Evolutionary conservation across 2,888 invertebrate species (phyloP).

Genomic region (Nomada lathburiana): DNA sequence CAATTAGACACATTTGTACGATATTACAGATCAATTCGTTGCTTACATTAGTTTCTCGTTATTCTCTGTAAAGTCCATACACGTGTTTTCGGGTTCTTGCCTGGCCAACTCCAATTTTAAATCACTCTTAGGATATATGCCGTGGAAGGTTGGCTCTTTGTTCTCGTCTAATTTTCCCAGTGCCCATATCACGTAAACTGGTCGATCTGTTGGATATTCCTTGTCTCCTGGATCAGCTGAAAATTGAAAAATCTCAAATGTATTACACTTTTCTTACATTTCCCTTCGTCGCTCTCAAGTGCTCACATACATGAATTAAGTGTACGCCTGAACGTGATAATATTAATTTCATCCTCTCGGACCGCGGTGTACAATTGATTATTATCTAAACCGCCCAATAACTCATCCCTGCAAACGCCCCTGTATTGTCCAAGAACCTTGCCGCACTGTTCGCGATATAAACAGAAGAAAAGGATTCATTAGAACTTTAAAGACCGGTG

Average conservation of each 20-base stretch:
- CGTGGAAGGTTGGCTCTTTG: slow-evolving; percentile 93
- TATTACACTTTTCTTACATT: neutral
- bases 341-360: slow-evolving; percentile 91
- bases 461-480: slow-evolving; percentile 48
- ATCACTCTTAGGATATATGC: slow-evolving; percentile 90
- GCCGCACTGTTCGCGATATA: slow-evolving; percentile 87
- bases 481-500: neutral
- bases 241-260: slow-evolving; percentile 36
- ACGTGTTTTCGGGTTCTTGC: slow-evolving; percentile 89
- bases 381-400: slow-evolving; percentile 92
- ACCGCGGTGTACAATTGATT: slow-evolving; percentile 92
- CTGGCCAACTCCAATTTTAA: slow-evolving; percentile 89
- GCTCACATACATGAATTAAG: slow-evolving; percentile 89
- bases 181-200: slow-evolving; percentile 92
- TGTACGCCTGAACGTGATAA: slow-evolving; percentile 91
- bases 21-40: neutral
- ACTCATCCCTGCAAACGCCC: slow-evolving; percentile 94
- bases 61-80: slow-evolving; percentile 89
- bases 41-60: slow-evolving; percentile 74
- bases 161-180: slow-evolving; percentile 91
- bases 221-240: slow-evolving; percentile 92
- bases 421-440: slow-evolving; percentile 93
- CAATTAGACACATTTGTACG: neutral
- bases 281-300: neutral
- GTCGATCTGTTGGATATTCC: slow-evolving; percentile 88